phyloP scores from a whole-genome alignment of 1,140 invertebrate genomes.

The Magallana ariakensis region DNA sequence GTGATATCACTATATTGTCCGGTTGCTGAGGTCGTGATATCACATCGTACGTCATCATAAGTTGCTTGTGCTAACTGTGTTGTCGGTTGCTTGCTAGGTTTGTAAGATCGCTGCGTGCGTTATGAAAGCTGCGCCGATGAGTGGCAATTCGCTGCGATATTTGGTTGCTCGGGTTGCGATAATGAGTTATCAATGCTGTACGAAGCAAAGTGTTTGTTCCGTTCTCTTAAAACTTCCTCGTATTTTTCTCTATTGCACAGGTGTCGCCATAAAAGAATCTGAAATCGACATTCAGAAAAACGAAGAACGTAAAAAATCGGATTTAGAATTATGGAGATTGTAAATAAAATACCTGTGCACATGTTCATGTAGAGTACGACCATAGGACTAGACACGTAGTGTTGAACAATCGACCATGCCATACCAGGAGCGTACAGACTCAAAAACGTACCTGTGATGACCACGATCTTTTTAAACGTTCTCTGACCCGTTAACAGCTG shows the following conservation, averaged over 20 bases:
- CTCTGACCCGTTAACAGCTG: not conserved
- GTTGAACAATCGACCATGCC: not conserved
- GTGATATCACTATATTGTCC: no score
- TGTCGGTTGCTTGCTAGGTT: no score
- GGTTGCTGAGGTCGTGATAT: no score
- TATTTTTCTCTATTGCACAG: not conserved
- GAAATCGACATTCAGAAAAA: constrained; percentile 16
- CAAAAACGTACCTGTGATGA: not conserved
- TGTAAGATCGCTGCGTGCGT: no score
- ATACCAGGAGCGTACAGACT: not conserved
- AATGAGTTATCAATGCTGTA: not conserved
- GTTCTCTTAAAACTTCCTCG: not conserved
- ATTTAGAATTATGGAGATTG: not conserved
- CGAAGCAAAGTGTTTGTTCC: not conserved
- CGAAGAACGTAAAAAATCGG: constrained; percentile 6
- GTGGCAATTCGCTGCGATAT: no score
- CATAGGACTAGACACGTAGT: not conserved
- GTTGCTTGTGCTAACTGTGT: no score
- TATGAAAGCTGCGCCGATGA: no score
- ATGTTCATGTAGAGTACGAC: not conserved
- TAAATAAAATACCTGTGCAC: not conserved
- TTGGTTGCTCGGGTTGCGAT: no score
- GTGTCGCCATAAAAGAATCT: not conserved
- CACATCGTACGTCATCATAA: no score
- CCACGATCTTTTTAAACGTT: not conserved